Percentiles rank a stretch among this genome's conserved stretches.
phyloP scores from a whole-genome alignment of 2,888 invertebrate species.

The Alentia gelatinosa region DNA sequence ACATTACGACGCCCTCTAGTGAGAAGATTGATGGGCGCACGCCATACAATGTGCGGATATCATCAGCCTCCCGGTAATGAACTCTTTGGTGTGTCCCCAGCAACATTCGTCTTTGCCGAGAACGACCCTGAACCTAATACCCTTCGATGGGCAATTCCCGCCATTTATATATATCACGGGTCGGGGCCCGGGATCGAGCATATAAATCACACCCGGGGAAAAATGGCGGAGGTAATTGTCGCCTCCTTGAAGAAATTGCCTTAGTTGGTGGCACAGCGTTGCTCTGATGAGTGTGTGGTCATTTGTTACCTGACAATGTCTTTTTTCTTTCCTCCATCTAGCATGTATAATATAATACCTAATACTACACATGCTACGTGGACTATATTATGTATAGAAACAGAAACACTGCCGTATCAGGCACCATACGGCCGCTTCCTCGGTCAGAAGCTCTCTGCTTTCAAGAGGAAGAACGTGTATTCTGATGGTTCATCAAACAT shows the following conservation, averaged over 20 bases:
- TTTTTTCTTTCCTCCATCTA: slow-evolving; percentile 5
- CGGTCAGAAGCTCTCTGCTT: no score
- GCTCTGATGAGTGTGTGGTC: neutral
- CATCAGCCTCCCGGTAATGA: slow-evolving; percentile 45
- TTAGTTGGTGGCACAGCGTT: slow-evolving; percentile 32
- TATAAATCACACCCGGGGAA: slow-evolving; percentile 11
- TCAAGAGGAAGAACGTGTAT: neutral
- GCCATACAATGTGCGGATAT: slow-evolving; percentile 54
- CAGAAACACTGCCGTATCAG: neutral
- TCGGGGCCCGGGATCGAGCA: slow-evolving; percentile 44
- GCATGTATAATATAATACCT: neutral
- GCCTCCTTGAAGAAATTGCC: slow-evolving; percentile 41
- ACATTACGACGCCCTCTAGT: slow-evolving; percentile 3
- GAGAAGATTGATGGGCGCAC: slow-evolving; percentile 8
- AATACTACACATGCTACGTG: neutral
- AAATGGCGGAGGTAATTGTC: slow-evolving; percentile 51
- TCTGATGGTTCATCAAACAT: neutral
- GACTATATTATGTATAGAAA: neutral
- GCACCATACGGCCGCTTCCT: neutral
- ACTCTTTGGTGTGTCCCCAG: slow-evolving; percentile 48
- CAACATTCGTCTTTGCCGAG: slow-evolving; percentile 31
- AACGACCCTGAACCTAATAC: slow-evolving; percentile 54
- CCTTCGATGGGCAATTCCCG: slow-evolving; percentile 51
- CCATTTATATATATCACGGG: slow-evolving; percentile 48
- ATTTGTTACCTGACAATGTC: slow-evolving; percentile 3